Base-by-base conservation (phyloP, 1,140 invertebrate species). In the Cydia pomonella region DNA sequence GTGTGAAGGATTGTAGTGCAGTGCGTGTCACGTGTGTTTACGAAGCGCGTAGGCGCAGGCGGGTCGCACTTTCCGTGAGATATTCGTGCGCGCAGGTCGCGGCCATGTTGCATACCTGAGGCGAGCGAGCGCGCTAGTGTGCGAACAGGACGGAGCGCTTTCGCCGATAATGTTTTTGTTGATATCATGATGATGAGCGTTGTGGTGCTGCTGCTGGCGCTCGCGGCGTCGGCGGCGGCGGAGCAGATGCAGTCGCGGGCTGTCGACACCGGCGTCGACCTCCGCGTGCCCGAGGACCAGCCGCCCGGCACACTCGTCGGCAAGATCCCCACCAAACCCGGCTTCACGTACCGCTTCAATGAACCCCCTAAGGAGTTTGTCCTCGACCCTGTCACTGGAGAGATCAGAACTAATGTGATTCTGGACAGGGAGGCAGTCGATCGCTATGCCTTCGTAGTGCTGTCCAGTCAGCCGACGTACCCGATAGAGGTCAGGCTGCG, bases 391-490 rank as follows among this genome's bases (percentile, higher is more conserved):
- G 94, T 95, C 3, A 96, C 95, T 1, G 97, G 97, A 10, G 96
- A 97, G 86, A 97, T 99, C 29, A 95, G 94, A 79, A 98, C 97
- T 0, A 96, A 96, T 73, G 94, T 95, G 27, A 94, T 97, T 16
- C 92, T 98, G 41, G 97, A 99, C 91, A 93, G 97, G 4, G 97
- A 98, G 87, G 94, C 94, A 4, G 92, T 98, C 69, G 97, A 98
- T 82, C 94, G 97, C 29, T 98, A 97, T 88, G 97, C 98, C 84
- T 94, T 98, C 72, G 97, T 98, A 18, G 96, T 98, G 3, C 93
- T 98, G 18, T 98, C 97, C 10, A 98, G 97, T 85, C 97, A 98
- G 84, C 97, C 98, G 3, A 98, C 97, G 0, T 98, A 98, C 90
- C 97, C 97, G 0, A 97, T 98, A 73, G 97, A 98, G 90, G 97